Conservation (phyloP, 1,140 invertebrate genomes). For the Hesperophylax magnus region DNA sequence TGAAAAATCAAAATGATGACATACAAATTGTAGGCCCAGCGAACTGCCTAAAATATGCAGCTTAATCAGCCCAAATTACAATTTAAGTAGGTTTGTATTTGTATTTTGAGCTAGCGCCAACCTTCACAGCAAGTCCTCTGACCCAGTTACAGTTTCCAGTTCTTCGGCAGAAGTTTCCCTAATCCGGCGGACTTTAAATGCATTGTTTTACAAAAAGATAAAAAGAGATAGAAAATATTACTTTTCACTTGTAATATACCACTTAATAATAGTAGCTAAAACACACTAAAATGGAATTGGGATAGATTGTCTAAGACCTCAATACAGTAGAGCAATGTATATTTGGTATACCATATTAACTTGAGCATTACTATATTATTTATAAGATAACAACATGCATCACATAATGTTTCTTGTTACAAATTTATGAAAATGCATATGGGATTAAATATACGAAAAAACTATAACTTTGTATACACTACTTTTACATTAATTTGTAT, state of each 20-base stretch:
- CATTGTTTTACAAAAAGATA: slow-evolving; percentile 29
- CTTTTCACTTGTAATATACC: background rate
- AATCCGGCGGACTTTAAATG: slow-evolving; percentile 2
- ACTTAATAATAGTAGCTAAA: slow-evolving; percentile 27
- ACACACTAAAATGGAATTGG: slow-evolving; percentile 32
- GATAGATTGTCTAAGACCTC: slow-evolving; percentile 13
- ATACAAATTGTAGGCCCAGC: background rate
- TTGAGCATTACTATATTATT: too few relatives aligned
- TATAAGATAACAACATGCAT: too few relatives aligned
- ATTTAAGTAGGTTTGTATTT: background rate
- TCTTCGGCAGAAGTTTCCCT: background rate
- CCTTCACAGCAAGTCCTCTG: background rate
- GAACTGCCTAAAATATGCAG: background rate
- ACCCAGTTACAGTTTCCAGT: background rate
- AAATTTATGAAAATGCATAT: too few relatives aligned
- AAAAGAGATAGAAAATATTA: slow-evolving; percentile 16
- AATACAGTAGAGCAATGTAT: background rate
- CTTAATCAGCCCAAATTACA: background rate
- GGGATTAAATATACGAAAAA: too few relatives aligned
- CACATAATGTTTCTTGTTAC: too few relatives aligned
- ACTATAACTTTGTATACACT: too few relatives aligned
- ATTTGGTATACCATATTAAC: background rate
- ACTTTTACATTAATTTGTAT: too few relatives aligned
- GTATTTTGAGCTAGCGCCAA: background rate
- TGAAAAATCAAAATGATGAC: background rate